phyloP scores from a whole-genome alignment of 2,888 invertebrate genomes.

The Folsomia manolachei region DNA sequence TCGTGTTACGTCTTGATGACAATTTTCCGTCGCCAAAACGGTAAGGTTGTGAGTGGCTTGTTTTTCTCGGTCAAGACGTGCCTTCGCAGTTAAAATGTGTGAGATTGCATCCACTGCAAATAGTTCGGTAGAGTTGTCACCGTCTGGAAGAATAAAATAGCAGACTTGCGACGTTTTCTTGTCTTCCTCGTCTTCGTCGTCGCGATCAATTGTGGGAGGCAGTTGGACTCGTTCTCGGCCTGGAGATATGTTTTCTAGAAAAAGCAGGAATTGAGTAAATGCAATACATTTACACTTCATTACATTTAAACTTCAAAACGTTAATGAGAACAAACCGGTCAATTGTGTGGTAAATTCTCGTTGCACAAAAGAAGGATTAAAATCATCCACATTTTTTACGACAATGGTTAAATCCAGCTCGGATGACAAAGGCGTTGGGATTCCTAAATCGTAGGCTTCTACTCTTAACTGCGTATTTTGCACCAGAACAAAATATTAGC shows the following conservation, averaged over 20 bases:
- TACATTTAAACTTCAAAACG: background rate
- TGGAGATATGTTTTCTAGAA: slow-evolving; percentile 62
- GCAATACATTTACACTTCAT: background rate
- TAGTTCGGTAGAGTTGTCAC: slow-evolving; percentile 64
- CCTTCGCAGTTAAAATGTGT: slow-evolving; percentile 65
- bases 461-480: slow-evolving; percentile 71
- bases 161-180: slow-evolving; percentile 77
- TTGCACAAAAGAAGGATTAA: slow-evolving; percentile 78
- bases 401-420: slow-evolving; percentile 84
- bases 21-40: slow-evolving; percentile 80
- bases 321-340: slow-evolving; percentile 58
- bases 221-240: slow-evolving; percentile 67
- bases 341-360: slow-evolving; percentile 71
- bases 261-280: background rate
- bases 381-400: slow-evolving; percentile 83
- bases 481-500: too few species aligned
- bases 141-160: slow-evolving; percentile 82
- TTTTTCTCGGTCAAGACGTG: slow-evolving; percentile 70
- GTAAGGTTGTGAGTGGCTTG: slow-evolving; percentile 67
- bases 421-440: slow-evolving; percentile 79
- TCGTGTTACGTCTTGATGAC: slow-evolving; percentile 54
- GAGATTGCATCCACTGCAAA: slow-evolving; percentile 71
- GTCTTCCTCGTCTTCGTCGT: slow-evolving; percentile 76
- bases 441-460: slow-evolving; percentile 84
- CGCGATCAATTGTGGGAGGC: slow-evolving; percentile 79